A percentile compares a stretch with the other conserved stretches of the same genome.
Evolutionary conservation across 2,888 invertebrate genomes (phyloP).

Genomic region (Ptychoptera contaminata): DNA sequence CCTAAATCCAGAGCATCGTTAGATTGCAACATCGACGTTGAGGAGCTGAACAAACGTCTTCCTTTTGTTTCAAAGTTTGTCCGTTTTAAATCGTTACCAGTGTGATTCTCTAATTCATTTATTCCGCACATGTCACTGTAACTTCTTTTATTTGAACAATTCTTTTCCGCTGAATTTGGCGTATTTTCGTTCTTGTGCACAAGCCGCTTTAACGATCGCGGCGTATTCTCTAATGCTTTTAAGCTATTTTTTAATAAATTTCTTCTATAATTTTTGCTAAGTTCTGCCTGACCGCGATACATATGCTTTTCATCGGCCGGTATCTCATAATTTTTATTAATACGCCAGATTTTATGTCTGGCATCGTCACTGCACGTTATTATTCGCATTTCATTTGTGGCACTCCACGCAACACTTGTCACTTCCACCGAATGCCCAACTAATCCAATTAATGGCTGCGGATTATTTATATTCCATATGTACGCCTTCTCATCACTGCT

Average conservation of each 20-base stretch:
- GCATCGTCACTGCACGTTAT: slow-evolving; percentile 78
- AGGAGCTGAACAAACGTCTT: slow-evolving; percentile 34
- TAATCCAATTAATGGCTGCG: slow-evolving; percentile 51
- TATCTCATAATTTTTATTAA: slow-evolving; percentile 27
- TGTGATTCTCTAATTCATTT: slow-evolving; percentile 13
- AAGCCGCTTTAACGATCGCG: slow-evolving; percentile 33
- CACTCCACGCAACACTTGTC: slow-evolving; percentile 71
- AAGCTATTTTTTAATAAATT: slow-evolving; percentile 6
- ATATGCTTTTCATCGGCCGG: slow-evolving; percentile 20
- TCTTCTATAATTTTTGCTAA: slow-evolving; percentile 21
- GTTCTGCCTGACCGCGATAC: slow-evolving; percentile 34
- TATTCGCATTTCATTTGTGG: slow-evolving; percentile 39
- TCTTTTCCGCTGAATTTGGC: slow-evolving; percentile 22
- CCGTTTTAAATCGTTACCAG: slow-evolving; percentile 26
- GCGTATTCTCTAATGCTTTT: slow-evolving; percentile 31
- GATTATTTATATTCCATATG: slow-evolving; percentile 58
- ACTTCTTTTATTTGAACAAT: slow-evolving; percentile 19
- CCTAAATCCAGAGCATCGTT: background rate
- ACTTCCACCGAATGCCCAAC: slow-evolving; percentile 73
- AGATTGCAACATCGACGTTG: slow-evolving; percentile 11
- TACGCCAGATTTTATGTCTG: slow-evolving; percentile 57
- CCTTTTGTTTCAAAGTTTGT: slow-evolving; percentile 28
- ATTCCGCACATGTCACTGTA: slow-evolving; percentile 24
- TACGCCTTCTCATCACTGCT: slow-evolving; percentile 76
- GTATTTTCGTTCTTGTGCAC: slow-evolving; percentile 27